phyloP scores from a whole-genome alignment of 2,888 invertebrate genomes.

The Drosophila borealis region DNA sequence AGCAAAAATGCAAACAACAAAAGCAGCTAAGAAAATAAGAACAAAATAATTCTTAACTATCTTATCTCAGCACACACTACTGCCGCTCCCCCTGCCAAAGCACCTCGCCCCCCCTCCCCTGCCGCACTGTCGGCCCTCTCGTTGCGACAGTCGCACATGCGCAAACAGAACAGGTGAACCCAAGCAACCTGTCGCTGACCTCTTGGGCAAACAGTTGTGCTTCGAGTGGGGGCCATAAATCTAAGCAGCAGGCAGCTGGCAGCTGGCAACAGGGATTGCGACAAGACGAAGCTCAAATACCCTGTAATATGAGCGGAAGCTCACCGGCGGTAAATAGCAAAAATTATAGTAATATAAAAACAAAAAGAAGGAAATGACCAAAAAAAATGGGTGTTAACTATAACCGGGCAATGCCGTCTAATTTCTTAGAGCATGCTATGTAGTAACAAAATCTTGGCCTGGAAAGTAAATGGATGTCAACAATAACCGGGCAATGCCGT shows the following conservation, averaged over 20 bases:
- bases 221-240: conserved; percentile 4
- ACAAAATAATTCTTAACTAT: conserved; percentile 15
- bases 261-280: neutral
- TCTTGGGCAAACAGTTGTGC: neutral
- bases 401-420: too few species aligned
- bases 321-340: too few species aligned
- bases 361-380: too few species aligned
- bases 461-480: too few species aligned
- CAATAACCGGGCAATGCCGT: too few species aligned
- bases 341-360: too few species aligned
- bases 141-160: neutral
- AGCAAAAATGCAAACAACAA: conserved; percentile 61
- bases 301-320: neutral
- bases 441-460: too few species aligned
- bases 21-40: conserved; percentile 21
- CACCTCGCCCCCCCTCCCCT: neutral
- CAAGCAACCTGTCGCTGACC: conserved; percentile 10
- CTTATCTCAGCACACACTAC: conserved; percentile 7
- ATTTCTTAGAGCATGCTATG: too few species aligned
- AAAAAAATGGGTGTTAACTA: too few species aligned
- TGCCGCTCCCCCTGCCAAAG: too few species aligned
- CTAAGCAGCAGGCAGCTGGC: neutral
- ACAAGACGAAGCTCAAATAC: conserved; percentile 2
- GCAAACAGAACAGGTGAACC: conserved; percentile 23
- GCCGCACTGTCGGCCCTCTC: neutral